Percentiles rank a stretch among this genome's conserved stretches.
These are phyloP conservation scores for Anhinga rufa DNA, from an alignment of 2,113 vertebrate species.

Conservation along the genomic window DNA sequence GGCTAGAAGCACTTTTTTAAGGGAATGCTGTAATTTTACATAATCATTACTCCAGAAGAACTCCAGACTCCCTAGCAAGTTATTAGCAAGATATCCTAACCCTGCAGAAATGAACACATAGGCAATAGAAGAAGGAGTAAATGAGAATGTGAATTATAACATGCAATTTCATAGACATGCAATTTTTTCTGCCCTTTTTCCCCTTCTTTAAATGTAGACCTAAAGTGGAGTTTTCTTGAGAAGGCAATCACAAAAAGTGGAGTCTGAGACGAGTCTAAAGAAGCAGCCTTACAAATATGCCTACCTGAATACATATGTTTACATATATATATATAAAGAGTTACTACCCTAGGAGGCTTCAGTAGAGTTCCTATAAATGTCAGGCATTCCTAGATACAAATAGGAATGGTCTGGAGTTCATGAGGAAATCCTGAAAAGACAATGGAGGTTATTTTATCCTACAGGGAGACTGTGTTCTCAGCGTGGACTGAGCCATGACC, in stretches of 20 bases:
- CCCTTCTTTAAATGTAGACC: neutral
- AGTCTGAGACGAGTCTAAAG: neutral
- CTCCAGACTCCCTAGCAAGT: neutral
- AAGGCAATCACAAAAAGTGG: neutral
- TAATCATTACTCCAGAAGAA: slow-evolving; percentile 18
- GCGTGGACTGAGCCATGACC: neutral
- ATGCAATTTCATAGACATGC: neutral
- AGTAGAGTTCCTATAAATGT: neutral
- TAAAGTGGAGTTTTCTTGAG: neutral
- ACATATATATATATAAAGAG: neutral
- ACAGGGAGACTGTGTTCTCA: neutral
- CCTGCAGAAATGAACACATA: neutral
- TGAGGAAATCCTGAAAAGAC: neutral
- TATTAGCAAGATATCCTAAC: neutral
- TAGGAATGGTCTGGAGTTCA: neutral
- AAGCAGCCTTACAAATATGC: neutral
- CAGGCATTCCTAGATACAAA: neutral
- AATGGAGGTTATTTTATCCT: neutral
- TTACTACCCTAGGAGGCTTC: neutral
- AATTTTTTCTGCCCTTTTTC: neutral
- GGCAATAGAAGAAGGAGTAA: neutral
- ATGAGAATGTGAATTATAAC: neutral
- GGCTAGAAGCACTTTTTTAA: neutral
- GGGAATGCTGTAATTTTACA: neutral
- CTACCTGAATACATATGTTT: neutral